Evolutionary conservation across 2,888 invertebrate genomes (phyloP).

Genomic region (Nephrocerus scutellatus): DNA sequence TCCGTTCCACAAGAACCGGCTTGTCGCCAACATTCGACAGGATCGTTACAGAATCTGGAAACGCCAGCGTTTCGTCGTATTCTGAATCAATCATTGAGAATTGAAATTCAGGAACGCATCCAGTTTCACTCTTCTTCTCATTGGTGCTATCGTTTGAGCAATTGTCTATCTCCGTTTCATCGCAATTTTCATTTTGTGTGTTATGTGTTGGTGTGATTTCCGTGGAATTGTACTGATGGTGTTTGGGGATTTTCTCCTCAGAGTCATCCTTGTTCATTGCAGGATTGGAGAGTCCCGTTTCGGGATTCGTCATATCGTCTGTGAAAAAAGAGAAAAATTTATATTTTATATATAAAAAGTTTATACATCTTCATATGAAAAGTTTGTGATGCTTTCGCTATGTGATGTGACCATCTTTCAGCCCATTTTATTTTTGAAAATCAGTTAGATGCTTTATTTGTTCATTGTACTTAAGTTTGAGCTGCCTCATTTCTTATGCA

Average conservation of each 20-base stretch:
- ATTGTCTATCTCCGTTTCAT: constrained; percentile 3
- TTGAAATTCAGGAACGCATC: constrained; percentile 52
- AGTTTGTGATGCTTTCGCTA: constrained; percentile 2
- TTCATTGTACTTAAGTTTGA: not conserved
- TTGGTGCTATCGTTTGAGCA: not conserved
- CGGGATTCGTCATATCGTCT: constrained; percentile 31
- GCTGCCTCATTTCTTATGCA: no score
- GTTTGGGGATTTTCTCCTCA: constrained; percentile 30
- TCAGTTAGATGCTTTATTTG: constrained; percentile 1
- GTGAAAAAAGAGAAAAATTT: constrained; percentile 9
- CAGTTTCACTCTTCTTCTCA: constrained; percentile 25
- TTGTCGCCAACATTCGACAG: constrained; percentile 53
- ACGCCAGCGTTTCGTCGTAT: constrained; percentile 70
- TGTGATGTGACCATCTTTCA: constrained; percentile 12
- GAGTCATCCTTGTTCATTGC: constrained; percentile 33
- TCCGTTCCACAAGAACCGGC: constrained; percentile 49
- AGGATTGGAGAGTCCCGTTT: constrained; percentile 32
- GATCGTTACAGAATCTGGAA: constrained; percentile 68
- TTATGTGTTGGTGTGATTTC: not conserved
- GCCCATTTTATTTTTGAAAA: not conserved
- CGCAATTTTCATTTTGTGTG: not conserved
- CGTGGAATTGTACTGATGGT: constrained; percentile 30
- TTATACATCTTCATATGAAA: not conserved
- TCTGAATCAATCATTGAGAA: constrained; percentile 60
- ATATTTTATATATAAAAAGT: not conserved